Evolutionary conservation across 2,113 vertebrate species (phyloP).

Genomic region (Salvelinus alpinus): DNA sequence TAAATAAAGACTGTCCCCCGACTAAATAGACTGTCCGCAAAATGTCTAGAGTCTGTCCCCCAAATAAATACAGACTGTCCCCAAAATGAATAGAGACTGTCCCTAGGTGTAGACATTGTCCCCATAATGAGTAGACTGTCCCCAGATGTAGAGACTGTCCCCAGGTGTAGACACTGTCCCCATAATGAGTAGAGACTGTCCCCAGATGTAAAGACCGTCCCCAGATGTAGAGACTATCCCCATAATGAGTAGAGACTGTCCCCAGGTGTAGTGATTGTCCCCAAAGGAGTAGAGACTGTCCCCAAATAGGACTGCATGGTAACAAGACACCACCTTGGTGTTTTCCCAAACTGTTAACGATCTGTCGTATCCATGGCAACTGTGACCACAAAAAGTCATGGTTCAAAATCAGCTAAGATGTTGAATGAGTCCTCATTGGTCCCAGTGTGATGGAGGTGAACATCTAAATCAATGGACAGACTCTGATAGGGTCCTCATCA

Average conservation of each 20-base stretch:
- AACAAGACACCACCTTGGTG: constrained; percentile 46
- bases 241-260: constrained; percentile 13
- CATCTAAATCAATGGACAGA: constrained; percentile 49
- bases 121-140: too few species aligned
- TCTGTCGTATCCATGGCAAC: constrained; percentile 64
- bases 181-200: constrained; percentile 2
- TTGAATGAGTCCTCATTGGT: constrained; percentile 50
- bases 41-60: too few species aligned
- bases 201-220: neutral
- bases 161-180: neutral
- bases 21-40: too few species aligned
- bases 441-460: constrained; percentile 45
- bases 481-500: constrained; percentile 58
- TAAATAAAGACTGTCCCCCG: too few species aligned
- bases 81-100: too few species aligned
- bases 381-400: constrained; percentile 62
- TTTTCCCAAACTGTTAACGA: constrained; percentile 42
- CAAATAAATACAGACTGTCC: too few species aligned
- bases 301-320: constrained; percentile 52
- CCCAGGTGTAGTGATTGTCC: constrained; percentile 18
- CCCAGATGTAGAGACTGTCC: too few species aligned
- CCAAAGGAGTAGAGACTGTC: constrained; percentile 16
- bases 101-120: too few species aligned
- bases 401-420: constrained; percentile 42
- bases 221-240: neutral